A percentile compares a stretch with the other conserved stretches of the same genome.
These are phyloP conservation scores for Nannospalax galili DNA, from an alignment of 2,113 vertebrate species.

Conservation along the genomic window DNA sequence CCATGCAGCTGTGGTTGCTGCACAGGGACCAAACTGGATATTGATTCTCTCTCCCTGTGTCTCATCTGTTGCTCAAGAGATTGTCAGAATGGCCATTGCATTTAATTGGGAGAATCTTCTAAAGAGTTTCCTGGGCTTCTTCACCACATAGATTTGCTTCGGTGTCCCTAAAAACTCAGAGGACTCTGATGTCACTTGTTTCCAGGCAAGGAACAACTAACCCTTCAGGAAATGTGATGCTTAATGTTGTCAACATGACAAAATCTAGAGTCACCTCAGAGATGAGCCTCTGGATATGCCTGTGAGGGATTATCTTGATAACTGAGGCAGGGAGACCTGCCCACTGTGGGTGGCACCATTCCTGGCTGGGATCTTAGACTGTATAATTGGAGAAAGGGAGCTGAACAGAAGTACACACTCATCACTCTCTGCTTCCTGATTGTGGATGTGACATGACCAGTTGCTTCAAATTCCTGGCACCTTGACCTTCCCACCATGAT, in stretches of 20 bases:
- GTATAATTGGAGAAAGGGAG: background rate
- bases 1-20: rapidly evolving
- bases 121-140: background rate
- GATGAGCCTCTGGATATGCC: background rate
- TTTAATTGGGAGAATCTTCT: background rate
- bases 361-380: background rate
- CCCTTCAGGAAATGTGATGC: background rate
- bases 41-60: background rate
- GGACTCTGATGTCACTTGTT: background rate
- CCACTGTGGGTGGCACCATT: background rate
- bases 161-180: background rate
- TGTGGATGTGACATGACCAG: no score
- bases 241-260: background rate
- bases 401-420: no score
- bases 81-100: background rate
- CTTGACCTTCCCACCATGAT: background rate
- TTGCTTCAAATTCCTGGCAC: background rate
- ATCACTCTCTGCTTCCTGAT: background rate
- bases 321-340: background rate
- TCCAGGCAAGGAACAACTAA: background rate
- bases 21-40: background rate
- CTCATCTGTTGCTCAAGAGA: background rate
- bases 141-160: background rate
- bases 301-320: background rate
- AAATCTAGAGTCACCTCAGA: background rate